Conservation (phyloP, 2,113 vertebrate species). For the Xiphorhynchus elegans region DNA sequence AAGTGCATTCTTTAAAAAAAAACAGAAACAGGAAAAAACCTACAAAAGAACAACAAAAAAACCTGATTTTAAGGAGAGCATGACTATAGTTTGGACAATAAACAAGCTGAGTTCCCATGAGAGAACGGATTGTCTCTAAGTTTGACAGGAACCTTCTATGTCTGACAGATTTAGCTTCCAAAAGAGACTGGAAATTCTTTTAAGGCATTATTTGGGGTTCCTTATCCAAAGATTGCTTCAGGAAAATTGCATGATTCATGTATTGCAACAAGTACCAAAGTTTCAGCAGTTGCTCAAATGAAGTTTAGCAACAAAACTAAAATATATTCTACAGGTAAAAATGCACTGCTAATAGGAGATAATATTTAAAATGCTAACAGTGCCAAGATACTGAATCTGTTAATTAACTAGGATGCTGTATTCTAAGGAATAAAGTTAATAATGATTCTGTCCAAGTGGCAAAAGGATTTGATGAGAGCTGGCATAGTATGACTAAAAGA, state of each 20-base stretch:
- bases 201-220: background rate
- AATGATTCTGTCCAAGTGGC: background rate
- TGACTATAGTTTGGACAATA: background rate
- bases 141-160: background rate
- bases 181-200: background rate
- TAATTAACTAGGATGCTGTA: background rate
- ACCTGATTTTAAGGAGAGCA: background rate
- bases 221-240: background rate
- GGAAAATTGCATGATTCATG: background rate
- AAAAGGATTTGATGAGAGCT: background rate
- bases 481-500: background rate
- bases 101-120: background rate
- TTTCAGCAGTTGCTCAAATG: background rate
- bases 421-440: background rate
- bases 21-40: accelerated
- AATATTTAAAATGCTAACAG: background rate
- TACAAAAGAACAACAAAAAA: background rate
- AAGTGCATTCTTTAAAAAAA: accelerated
- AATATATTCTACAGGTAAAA: background rate
- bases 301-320: background rate
- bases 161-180: background rate
- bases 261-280: background rate
- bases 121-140: background rate
- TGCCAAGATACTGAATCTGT: background rate
- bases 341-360: background rate